Percentiles rank a stretch among this genome's conserved stretches.
phyloP scores from a whole-genome alignment of 2,797 vertebrate genomes.

The Amphiprion clarkii region DNA sequence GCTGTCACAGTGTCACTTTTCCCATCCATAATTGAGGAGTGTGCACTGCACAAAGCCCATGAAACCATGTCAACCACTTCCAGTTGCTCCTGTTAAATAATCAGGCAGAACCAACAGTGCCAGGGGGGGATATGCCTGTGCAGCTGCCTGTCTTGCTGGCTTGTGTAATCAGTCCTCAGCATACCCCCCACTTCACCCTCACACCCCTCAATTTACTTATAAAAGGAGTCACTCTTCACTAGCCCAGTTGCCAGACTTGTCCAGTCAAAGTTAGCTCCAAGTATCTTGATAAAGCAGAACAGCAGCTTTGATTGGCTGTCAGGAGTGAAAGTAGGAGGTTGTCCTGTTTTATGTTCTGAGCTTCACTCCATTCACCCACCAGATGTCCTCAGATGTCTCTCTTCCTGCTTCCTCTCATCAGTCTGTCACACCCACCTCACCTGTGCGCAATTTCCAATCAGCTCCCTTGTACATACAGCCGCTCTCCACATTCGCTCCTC shows the following conservation, averaged over 20 bases:
- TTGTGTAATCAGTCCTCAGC: constrained; percentile 67
- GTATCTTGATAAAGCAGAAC: constrained; percentile 17
- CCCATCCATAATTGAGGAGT: constrained; percentile 82
- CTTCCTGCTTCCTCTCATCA: neutral
- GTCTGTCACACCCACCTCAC: constrained; percentile 3
- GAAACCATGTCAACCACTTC: constrained; percentile 83
- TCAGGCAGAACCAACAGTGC: constrained; percentile 80
- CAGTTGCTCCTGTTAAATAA: constrained; percentile 83
- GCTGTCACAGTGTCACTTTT: constrained; percentile 84
- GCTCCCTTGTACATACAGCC: neutral
- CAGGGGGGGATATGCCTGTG: constrained; percentile 64
- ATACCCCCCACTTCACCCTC: constrained; percentile 17
- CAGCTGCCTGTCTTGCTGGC: constrained; percentile 68
- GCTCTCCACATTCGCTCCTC: neutral
- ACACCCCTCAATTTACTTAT: neutral
- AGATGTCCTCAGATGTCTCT: constrained; percentile 3
- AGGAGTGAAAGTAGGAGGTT: neutral
- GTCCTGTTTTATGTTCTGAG: neutral
- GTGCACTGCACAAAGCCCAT: constrained; percentile 79
- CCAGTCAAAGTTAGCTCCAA: constrained; percentile 16
- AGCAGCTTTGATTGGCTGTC: constrained; percentile 18
- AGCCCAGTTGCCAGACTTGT: constrained; percentile 9
- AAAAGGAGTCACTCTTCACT: constrained; percentile 17
- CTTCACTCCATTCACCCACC: neutral
- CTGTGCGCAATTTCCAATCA: neutral